phyloP scores from a whole-genome alignment of 2,113 vertebrate species.

The Apistogramma diplotaenia region DNA sequence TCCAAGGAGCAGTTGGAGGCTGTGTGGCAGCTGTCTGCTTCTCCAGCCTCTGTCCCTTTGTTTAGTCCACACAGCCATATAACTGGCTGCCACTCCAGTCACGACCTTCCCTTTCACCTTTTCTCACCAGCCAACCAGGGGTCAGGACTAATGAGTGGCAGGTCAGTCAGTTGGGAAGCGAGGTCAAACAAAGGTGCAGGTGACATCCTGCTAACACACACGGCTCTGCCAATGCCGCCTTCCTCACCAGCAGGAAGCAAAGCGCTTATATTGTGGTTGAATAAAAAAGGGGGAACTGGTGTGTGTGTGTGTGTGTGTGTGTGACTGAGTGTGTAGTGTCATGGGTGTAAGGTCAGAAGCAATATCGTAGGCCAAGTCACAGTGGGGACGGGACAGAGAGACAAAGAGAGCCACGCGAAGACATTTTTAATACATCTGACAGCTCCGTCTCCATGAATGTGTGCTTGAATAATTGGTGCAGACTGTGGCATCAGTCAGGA shows the following conservation, averaged over 20 bases:
- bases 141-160: conserved; percentile 65
- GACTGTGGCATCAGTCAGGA: conserved; percentile 6
- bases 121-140: conserved; percentile 43
- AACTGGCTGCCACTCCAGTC: conserved; percentile 33
- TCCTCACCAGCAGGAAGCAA: not conserved
- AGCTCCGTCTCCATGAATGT: not conserved
- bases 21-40: not conserved
- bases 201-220: conserved; percentile 9
- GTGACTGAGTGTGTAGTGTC: not conserved
- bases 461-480: conserved; percentile 16
- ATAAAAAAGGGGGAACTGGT: not conserved
- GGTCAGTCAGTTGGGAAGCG: conserved; percentile 19
- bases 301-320: not conserved
- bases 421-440: conserved; percentile 6
- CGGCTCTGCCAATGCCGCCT: not conserved
- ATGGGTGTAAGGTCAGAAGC: conserved; percentile 6
- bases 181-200: conserved; percentile 44
- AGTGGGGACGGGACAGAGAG: not conserved
- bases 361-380: not conserved
- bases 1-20: not conserved
- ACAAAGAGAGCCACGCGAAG: not conserved
- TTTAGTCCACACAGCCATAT: conserved; percentile 35
- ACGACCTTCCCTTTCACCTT: conserved; percentile 42
- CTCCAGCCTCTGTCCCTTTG: conserved; percentile 33
- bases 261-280: conserved; percentile 25